Evolutionary conservation across 1,140 invertebrate genomes (phyloP).

Genomic region (Drosophila leontia): DNA sequence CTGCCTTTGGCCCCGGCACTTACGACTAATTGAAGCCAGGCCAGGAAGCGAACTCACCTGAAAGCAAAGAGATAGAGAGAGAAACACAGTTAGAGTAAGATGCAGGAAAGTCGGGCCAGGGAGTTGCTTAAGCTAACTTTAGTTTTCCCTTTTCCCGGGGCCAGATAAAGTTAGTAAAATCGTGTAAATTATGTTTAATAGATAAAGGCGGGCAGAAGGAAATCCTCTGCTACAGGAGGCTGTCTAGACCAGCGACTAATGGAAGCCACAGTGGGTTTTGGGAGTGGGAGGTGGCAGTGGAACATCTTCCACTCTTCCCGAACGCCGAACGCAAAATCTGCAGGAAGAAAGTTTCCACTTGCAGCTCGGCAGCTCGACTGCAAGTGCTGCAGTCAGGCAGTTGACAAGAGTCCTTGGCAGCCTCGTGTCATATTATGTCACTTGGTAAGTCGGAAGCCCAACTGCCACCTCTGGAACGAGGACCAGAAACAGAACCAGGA

Average conservation of each 20-base stretch:
- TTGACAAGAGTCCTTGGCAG: slow-evolving; percentile 40
- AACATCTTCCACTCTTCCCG: too few species aligned
- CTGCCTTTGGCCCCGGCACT: slow-evolving; percentile 58
- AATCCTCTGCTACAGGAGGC: slow-evolving; percentile 43
- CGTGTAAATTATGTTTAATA: slow-evolving; percentile 83
- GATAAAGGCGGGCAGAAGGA: slow-evolving; percentile 51
- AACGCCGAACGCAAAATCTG: slow-evolving; percentile 13
- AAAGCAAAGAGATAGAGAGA: slow-evolving; percentile 36
- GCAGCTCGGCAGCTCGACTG: slow-evolving; percentile 5
- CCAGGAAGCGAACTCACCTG: slow-evolving; percentile 63
- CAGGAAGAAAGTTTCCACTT: slow-evolving; percentile 22
- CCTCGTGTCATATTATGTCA: slow-evolving; percentile 51
- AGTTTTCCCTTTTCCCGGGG: slow-evolving; percentile 14
- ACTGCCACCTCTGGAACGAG: not conserved
- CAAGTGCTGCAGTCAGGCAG: slow-evolving; percentile 28
- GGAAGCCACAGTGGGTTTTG: slow-evolving; percentile 25
- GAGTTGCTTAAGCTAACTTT: slow-evolving; percentile 45
- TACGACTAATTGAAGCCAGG: slow-evolving; percentile 79
- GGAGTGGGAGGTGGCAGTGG: not conserved
- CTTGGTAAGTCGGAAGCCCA: slow-evolving; percentile 15
- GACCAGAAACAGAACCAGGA: slow-evolving; percentile 7
- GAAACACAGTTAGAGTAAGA: slow-evolving; percentile 21
- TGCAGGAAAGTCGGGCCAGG: slow-evolving; percentile 1
- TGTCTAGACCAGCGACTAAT: slow-evolving; percentile 61
- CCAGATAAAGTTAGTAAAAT: slow-evolving; percentile 72